Percentiles rank a stretch among this genome's conserved stretches.
phyloP scores from a whole-genome alignment of 1,140 invertebrate genomes.

The Drosophila burlai region DNA sequence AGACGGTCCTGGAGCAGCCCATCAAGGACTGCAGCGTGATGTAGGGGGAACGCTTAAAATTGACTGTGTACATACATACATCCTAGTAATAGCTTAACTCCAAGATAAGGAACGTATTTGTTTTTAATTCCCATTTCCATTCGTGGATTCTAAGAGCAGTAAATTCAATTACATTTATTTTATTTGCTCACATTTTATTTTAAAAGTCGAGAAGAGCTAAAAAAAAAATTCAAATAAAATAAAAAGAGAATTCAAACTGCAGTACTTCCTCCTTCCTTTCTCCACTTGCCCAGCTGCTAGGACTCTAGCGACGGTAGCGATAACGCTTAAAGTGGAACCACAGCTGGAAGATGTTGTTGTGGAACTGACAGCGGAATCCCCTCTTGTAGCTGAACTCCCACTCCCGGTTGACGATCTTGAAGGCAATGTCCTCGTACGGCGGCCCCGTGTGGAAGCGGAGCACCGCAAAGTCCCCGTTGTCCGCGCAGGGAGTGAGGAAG shows the following conservation, averaged over 20 bases:
- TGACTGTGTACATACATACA: neutral
- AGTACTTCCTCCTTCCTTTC: constrained; percentile 62
- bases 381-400: constrained; percentile 99
- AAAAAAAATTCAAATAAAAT: neutral
- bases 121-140: neutral
- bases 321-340: constrained; percentile 99
- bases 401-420: constrained; percentile 99
- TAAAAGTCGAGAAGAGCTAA: neutral
- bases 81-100: neutral
- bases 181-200: constrained; percentile 1
- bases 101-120: neutral
- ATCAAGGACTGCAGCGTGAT: constrained; percentile 85
- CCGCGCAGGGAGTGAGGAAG: constrained; percentile 94
- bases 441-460: constrained; percentile 98
- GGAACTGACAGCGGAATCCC: constrained; percentile 99
- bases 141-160: neutral
- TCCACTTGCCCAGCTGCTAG: neutral
- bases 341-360: constrained; percentile 99
- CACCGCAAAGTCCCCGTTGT: constrained; percentile 98
- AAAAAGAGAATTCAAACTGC: neutral
- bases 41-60: constrained; percentile 19
- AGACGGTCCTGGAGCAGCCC: constrained; percentile 85
- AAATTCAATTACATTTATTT: neutral
- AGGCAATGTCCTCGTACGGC: constrained; percentile 99
- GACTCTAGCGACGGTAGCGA: constrained; percentile 93